Conservation (phyloP, 2,113 vertebrate species). For the Trochalopteron elliotii region DNA sequence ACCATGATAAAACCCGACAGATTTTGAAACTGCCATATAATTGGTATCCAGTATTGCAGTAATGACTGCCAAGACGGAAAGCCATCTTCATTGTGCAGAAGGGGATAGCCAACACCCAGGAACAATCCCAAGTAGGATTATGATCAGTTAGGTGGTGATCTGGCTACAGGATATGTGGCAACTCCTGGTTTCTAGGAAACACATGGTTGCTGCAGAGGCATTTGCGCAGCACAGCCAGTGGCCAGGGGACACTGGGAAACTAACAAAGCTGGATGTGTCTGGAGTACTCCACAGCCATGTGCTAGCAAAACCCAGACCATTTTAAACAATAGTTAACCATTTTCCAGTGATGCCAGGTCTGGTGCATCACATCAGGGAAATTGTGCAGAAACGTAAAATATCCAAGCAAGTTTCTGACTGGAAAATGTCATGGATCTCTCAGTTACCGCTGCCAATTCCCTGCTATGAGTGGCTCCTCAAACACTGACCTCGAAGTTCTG, state of each 20-base stretch:
- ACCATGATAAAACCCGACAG: background rate
- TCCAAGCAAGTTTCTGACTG: background rate
- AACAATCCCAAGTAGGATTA: background rate
- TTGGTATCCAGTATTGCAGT: background rate
- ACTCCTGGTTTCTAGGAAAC: background rate
- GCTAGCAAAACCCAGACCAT: background rate
- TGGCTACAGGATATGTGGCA: background rate
- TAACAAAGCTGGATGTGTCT: background rate
- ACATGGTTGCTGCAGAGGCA: accelerated
- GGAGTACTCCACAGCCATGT: background rate
- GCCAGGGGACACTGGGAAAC: background rate
- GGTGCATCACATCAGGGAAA: background rate
- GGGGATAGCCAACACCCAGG: background rate
- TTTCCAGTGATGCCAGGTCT: background rate
- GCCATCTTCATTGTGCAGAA: background rate
- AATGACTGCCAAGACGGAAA: background rate
- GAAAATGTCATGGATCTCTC: background rate
- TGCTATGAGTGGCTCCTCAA: background rate
- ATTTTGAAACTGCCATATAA: background rate
- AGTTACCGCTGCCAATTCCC: background rate
- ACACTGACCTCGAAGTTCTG: background rate
- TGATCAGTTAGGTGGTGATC: background rate
- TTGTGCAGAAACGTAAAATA: background rate
- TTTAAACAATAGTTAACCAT: background rate
- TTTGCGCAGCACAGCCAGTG: background rate